These are phyloP conservation scores for Neosilurus mollespiculum DNA, from an alignment of 2,797 vertebrate genomes.

Conservation along the genomic window DNA sequence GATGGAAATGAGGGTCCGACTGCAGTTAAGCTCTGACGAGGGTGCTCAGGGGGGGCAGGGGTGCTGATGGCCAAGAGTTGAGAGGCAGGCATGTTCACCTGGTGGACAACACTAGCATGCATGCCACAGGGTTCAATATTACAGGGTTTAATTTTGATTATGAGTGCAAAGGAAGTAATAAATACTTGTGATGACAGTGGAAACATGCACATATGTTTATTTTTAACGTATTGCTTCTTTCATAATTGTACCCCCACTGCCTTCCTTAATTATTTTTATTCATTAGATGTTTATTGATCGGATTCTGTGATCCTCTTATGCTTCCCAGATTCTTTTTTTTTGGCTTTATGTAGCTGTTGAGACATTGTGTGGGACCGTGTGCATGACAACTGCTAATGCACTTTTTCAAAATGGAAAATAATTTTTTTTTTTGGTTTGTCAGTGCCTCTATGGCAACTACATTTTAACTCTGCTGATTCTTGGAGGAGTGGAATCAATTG, in stretches of 20 bases:
- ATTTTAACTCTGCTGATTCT: conserved; percentile 43
- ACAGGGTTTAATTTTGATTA: background rate
- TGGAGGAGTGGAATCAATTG: conserved; percentile 48
- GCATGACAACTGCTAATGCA: conserved; percentile 45
- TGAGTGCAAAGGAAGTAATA: conserved; percentile 15
- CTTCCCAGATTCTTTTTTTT: background rate
- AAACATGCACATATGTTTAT: background rate
- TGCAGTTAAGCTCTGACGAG: conserved; percentile 46
- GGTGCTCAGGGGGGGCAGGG: conserved; percentile 39
- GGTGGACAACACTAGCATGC: background rate
- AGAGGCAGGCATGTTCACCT: conserved; percentile 29
- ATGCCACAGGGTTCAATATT: conserved; percentile 11
- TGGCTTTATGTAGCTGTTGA: conserved; percentile 17
- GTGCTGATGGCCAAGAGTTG: conserved; percentile 33
- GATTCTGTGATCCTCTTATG: conserved; percentile 6
- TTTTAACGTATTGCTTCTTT: background rate
- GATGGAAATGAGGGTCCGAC: conserved; percentile 53
- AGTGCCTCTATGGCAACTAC: conserved; percentile 68
- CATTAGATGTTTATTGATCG: conserved; percentile 10
- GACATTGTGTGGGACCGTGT: conserved; percentile 22
- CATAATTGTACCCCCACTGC: background rate
- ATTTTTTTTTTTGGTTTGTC: conserved; percentile 50
- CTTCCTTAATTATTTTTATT: background rate
- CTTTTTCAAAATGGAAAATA: conserved; percentile 34
- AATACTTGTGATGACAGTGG: background rate